Evolutionary conservation across 2,888 invertebrate species (phyloP).

Genomic region (Plebejus melissa): DNA sequence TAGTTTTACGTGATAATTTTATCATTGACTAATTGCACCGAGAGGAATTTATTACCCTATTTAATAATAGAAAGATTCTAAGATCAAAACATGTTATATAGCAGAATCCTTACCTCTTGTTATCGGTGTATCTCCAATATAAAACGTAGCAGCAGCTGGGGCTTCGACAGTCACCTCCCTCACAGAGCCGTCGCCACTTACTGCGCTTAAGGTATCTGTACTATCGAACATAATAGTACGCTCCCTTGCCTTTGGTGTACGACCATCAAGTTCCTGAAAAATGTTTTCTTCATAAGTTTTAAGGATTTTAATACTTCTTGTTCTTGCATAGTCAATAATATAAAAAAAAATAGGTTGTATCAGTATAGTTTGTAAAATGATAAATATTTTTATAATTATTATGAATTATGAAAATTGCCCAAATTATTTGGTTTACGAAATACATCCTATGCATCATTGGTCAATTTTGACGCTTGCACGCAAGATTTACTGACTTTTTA

Average conservation of each 20-base stretch:
- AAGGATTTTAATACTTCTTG: neutral
- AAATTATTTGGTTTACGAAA: too few species aligned
- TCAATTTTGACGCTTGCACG: too few species aligned
- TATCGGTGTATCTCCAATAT: slow-evolving; percentile 74
- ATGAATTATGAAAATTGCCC: too few species aligned
- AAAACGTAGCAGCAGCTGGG: slow-evolving; percentile 66
- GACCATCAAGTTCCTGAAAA: slow-evolving; percentile 63
- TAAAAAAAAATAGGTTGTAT: too few species aligned
- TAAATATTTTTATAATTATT: too few species aligned
- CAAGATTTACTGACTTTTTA: too few species aligned
- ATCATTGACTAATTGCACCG: neutral
- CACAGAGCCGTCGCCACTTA: slow-evolving; percentile 67
- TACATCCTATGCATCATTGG: too few species aligned
- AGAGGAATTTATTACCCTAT: neutral
- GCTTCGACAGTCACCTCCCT: slow-evolving; percentile 62
- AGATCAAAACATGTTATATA: neutral
- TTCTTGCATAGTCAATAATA: too few species aligned
- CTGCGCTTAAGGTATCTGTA: slow-evolving; percentile 70
- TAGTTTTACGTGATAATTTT: neutral
- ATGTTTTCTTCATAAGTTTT: neutral
- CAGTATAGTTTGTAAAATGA: too few species aligned
- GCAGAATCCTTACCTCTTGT: slow-evolving; percentile 54
- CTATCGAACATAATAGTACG: slow-evolving; percentile 76
- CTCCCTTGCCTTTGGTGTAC: slow-evolving; percentile 65
- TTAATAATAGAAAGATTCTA: too few species aligned